Evolutionary conservation across 2,888 invertebrate genomes (phyloP), one percentile per base, ranked within the genome.

Genomic region (Thalpophila matura): DNA sequence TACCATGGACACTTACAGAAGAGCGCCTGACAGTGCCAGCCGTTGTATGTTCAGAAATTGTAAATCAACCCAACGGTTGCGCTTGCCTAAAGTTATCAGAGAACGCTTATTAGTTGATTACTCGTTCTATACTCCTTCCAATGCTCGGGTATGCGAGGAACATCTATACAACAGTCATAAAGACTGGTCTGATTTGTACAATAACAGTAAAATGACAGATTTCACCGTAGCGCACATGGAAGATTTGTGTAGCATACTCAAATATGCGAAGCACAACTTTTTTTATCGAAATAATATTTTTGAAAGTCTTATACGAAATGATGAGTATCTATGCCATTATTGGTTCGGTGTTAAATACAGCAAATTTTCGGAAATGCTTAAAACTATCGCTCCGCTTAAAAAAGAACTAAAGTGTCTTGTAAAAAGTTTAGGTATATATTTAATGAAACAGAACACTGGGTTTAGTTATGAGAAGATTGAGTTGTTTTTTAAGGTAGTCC

Each of bases 21-120:
- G 61, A 43, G 61, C 63, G 0, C 16, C 53, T 5, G 33, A 14
- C 3, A 0, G 29, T 10, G 18, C 63, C 0, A 2, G 35, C 7
- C 53, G 35, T 10, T 62, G 61, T 26, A 16, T 62, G 2, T 62
- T 62, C 43, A 63, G 63, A 24, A 27, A 53, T 4, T 62, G 61
- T 7, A 10, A 1, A 3, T n/a, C 0, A 35, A 4, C 0, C 27
- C 1, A 42, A 43, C 0, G 22, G 18, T 1, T 0, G 0, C 4
- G 0, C 10, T 9, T 33, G 1, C 10, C 20, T 3, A 63, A 1
- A 12, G 0, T 42, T 35, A 14, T 62, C 4, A 0, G 5, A 12
- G 29, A 62, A 37, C 61, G 61, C 5, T 35, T 62, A 27, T 7
- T 62, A 3, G 29, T 62, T 5, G 61, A 62, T 42, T 62, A 63